Conservation (phyloP, 2,113 vertebrate species). For the Ancistrus triradiatus region DNA sequence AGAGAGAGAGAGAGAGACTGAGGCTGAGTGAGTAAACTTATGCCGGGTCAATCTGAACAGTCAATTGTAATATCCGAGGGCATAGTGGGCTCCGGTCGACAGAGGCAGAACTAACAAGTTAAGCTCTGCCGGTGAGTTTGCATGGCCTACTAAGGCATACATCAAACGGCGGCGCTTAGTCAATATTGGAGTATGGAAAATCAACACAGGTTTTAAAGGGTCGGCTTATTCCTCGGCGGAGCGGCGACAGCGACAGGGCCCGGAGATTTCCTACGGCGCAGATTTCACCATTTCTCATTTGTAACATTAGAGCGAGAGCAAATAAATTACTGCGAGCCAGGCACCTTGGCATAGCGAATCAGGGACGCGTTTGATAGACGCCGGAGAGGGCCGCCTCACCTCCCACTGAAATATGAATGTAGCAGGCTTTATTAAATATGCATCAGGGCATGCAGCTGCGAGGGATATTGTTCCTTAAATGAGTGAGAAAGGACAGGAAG, state of each 20-base stretch:
- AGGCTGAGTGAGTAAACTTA: conserved; percentile 50
- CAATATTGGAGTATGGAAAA: conserved; percentile 89
- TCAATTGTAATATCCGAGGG: conserved; percentile 91
- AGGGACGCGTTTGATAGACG: conserved; percentile 48
- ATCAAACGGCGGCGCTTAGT: conserved; percentile 91
- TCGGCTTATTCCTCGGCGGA: conserved; percentile 81
- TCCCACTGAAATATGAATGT: conserved; percentile 37
- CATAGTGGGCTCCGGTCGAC: conserved; percentile 82
- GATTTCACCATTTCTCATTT: conserved; percentile 66
- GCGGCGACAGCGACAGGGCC: conserved; percentile 55
- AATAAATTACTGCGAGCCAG: conserved; percentile 49
- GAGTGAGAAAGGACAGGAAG: conserved; percentile 16
- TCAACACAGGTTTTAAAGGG: conserved; percentile 84
- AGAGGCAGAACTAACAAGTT: conserved; percentile 97
- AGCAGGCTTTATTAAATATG: conserved; percentile 40
- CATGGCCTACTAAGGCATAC: conserved; percentile 81
- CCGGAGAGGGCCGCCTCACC: conserved; percentile 20
- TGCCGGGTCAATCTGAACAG: conserved; percentile 83
- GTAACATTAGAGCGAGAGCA: conserved; percentile 61
- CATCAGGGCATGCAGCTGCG: conserved; percentile 27
- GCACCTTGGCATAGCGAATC: conserved; percentile 60
- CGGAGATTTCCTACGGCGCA: conserved; percentile 56
- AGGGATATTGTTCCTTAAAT: conserved; percentile 30
- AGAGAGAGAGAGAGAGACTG: not conserved
- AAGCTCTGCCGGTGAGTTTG: conserved; percentile 91